These are phyloP conservation scores for Catharus fuscescens DNA, from an alignment of 2,113 vertebrate species.

Conservation along the genomic window DNA sequence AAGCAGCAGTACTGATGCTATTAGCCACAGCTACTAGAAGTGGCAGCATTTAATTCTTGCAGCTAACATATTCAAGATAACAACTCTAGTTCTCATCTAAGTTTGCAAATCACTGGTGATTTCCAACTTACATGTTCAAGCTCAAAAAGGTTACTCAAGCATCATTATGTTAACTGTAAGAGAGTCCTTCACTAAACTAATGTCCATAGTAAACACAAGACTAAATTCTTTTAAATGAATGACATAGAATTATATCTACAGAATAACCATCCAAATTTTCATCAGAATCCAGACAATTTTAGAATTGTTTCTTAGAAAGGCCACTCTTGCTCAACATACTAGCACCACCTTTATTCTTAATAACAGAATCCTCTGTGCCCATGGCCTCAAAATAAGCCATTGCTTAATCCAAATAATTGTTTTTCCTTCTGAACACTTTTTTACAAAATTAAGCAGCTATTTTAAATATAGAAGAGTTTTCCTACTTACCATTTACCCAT, in stretches of 20 bases:
- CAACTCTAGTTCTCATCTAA: neutral
- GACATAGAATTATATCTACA: neutral
- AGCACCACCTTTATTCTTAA: neutral
- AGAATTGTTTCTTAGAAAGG: neutral
- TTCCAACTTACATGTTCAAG: neutral
- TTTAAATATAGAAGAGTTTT: neutral
- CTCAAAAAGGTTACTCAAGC: neutral
- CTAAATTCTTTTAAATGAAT: neutral
- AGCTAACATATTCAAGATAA: neutral
- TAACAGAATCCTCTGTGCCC: neutral
- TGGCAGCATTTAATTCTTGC: neutral
- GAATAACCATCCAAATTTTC: neutral
- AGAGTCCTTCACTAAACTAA: neutral
- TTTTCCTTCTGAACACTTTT: neutral
- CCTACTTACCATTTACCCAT: neutral
- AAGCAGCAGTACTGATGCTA: neutral
- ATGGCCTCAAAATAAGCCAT: neutral
- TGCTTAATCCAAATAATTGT: neutral
- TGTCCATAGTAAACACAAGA: neutral
- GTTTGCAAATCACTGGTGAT: neutral
- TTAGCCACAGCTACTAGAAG: neutral
- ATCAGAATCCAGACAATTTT: neutral
- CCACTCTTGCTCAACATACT: neutral
- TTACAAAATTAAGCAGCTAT: neutral
- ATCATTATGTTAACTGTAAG: neutral